Percentiles rank a stretch among this genome's conserved stretches.
phyloP scores from a whole-genome alignment of 2,113 vertebrate genomes.

The Oreochromis niloticus region DNA sequence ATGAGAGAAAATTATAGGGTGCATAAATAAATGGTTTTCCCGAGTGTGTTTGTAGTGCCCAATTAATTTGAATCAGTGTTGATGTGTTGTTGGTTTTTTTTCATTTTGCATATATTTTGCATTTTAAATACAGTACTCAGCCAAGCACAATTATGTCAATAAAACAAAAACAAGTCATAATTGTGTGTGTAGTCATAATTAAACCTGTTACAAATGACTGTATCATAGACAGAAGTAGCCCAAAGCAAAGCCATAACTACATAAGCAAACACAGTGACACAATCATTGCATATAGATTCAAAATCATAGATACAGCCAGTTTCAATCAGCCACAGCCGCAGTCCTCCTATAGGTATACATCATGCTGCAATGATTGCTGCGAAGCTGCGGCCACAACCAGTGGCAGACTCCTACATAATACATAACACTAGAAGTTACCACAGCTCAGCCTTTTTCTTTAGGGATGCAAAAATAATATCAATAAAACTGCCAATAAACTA shows the following conservation, averaged over 20 bases:
- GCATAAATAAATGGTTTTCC: not conserved
- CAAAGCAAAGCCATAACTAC: not conserved
- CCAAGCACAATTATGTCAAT: not conserved
- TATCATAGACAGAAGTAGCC: not conserved
- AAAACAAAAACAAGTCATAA: not conserved
- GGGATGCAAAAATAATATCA: not conserved
- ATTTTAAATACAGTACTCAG: not conserved
- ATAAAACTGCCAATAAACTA: not conserved
- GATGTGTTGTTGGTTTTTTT: rapidly evolving
- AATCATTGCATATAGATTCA: not conserved
- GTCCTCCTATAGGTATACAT: not conserved
- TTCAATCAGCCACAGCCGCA: not conserved
- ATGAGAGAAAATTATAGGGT: not conserved
- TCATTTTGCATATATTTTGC: not conserved
- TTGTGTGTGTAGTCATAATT: not conserved
- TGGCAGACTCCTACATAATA: not conserved
- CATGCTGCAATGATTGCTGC: not conserved
- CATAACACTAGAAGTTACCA: not conserved
- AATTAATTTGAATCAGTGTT: not conserved
- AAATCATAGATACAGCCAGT: not conserved
- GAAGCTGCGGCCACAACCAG: not conserved
- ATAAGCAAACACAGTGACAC: not conserved
- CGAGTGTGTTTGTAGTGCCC: not conserved
- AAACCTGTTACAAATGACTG: not conserved
- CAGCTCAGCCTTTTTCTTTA: not conserved